A percentile compares a stretch with the other conserved stretches of the same genome.
Conservation (phyloP, 2,113 vertebrate species). For the Phaethon lepturus region DNA sequence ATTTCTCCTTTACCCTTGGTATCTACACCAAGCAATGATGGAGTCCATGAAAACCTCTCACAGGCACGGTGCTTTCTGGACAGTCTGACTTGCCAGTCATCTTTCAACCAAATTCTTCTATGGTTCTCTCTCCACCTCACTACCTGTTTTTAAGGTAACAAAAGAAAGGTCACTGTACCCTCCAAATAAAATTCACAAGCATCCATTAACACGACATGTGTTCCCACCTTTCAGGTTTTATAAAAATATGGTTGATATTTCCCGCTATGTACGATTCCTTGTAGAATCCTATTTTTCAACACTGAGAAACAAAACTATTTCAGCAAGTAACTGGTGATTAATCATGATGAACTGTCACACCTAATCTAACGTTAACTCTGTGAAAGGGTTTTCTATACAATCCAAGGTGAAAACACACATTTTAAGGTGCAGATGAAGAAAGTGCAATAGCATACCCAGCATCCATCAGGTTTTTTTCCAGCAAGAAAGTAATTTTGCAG, state of each 20-base stretch:
- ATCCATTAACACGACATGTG: neutral
- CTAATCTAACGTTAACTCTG: constrained; percentile 67
- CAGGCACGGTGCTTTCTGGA: neutral
- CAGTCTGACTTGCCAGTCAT: neutral
- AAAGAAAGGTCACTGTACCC: constrained; percentile 17
- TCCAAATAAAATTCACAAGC: neutral
- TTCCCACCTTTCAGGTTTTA: neutral
- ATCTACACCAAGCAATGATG: neutral
- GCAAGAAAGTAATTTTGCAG: constrained; percentile 10
- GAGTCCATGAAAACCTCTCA: neutral
- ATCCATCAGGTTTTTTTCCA: neutral
- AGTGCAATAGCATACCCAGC: neutral
- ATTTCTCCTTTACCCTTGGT: neutral
- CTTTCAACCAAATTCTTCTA: neutral
- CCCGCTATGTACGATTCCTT: neutral
- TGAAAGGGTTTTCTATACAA: constrained; percentile 37
- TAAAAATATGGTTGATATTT: constrained; percentile 7
- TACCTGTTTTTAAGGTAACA: neutral
- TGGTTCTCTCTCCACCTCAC: neutral
- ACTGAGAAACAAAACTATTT: constrained; percentile 40
- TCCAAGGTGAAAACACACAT: constrained; percentile 62
- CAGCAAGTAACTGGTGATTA: constrained; percentile 48
- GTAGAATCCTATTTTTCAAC: constrained; percentile 32
- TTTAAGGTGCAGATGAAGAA: constrained; percentile 56
- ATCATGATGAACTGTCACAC: constrained; percentile 64